Conservation (phyloP, 2,797 vertebrate species). For the Falco novaeseelandiae region DNA sequence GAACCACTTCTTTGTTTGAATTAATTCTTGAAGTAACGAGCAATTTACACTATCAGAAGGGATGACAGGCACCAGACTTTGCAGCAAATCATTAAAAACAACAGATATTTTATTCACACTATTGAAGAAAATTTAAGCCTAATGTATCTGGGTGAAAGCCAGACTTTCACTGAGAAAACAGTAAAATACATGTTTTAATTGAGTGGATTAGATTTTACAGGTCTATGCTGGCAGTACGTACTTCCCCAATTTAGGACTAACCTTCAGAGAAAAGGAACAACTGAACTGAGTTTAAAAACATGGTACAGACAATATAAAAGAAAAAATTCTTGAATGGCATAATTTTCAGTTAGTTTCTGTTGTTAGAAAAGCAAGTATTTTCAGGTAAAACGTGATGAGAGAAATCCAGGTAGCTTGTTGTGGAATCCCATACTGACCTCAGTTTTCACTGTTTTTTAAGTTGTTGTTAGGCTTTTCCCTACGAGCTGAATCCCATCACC, state of each 20-base stretch:
- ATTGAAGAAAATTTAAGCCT: not conserved
- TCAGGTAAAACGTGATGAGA: not conserved
- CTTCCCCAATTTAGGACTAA: not conserved
- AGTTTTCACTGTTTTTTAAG: not conserved
- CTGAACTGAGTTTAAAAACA: not conserved
- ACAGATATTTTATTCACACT: not conserved
- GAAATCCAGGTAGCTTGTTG: not conserved
- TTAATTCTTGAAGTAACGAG: not conserved
- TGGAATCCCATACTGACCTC: not conserved
- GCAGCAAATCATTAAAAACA: not conserved
- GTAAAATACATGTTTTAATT: not conserved
- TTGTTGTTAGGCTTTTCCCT: not conserved
- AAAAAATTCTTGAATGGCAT: not conserved
- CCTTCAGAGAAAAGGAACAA: not conserved
- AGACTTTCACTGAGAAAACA: not conserved
- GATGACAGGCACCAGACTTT: not conserved
- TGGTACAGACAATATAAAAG: not conserved
- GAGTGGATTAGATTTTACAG: not conserved
- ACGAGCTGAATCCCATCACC: not conserved
- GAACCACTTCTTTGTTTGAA: not conserved
- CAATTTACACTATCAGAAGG: not conserved
- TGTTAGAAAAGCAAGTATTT: not conserved
- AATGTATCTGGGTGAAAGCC: not conserved
- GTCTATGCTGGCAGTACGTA: not conserved
- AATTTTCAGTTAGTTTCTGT: not conserved